A percentile compares a stretch with the other conserved stretches of the same genome.
Conservation (phyloP, 2,888 invertebrate species). For the Andrena flavipes region DNA sequence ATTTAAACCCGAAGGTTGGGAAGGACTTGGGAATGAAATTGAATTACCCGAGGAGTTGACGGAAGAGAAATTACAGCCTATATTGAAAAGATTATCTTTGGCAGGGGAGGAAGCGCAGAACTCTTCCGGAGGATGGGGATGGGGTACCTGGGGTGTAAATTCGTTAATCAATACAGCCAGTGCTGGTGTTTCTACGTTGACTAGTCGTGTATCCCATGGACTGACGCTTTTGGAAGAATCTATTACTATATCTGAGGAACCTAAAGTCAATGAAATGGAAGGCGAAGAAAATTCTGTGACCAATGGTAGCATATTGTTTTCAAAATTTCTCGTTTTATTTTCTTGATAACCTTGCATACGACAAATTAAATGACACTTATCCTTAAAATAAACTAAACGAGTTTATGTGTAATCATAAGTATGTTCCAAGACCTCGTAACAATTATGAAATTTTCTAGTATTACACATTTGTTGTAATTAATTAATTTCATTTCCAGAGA, state of each 20-base stretch:
- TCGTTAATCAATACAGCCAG: constrained; percentile 91
- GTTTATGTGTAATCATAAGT: not conserved
- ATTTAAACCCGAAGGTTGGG: constrained; percentile 84
- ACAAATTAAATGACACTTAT: not conserved
- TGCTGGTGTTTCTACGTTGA: constrained; percentile 91
- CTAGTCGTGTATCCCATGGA: constrained; percentile 93
- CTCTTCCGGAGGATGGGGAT: constrained; percentile 85
- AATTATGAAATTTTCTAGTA: not conserved
- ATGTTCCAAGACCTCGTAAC: not conserved
- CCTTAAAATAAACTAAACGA: constrained; percentile 5
- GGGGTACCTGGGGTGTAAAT: constrained; percentile 92
- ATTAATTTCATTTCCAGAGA: constrained; percentile 58
- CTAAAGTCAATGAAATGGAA: constrained; percentile 88
- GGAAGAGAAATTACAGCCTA: constrained; percentile 73
- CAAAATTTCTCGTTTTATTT: not conserved
- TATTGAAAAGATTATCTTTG: constrained; percentile 82
- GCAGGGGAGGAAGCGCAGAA: constrained; percentile 53
- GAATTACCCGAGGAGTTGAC: constrained; percentile 81
- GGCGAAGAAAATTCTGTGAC: constrained; percentile 31
- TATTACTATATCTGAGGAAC: constrained; percentile 94
- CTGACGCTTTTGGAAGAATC: constrained; percentile 92
- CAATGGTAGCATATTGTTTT: constrained; percentile 45
- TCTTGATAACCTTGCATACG: not conserved
- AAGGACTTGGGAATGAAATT: constrained; percentile 78
- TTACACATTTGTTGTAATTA: constrained; percentile 9